Base-by-base conservation (phyloP, 2,888 invertebrate species). In the Mechanitis mazaeus region DNA sequence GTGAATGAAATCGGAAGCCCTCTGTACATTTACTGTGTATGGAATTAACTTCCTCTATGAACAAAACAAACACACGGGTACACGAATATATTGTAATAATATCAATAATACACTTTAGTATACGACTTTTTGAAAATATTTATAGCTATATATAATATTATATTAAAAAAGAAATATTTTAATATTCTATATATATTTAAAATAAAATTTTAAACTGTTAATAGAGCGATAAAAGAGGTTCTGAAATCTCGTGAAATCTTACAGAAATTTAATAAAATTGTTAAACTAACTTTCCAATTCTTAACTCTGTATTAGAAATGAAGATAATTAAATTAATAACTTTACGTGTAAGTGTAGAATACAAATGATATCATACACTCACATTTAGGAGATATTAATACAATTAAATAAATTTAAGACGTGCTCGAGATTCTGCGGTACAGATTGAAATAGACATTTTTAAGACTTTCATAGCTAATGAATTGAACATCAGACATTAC, bases 1-100 rank as follows among this genome's bases (percentile, higher is more conserved):
- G 76, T 76, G 76, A 73, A 76, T 72, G 76, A 79, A 50, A 74
- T 81, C 74, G 57, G 55, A 58, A 61, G 60, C 71, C 62, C 55
- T 62, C 59, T 65, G 54, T 58, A 59, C 62, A 58, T 68, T 60
- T 66, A 56, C 33, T 38, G 35, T 56, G 61, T 28, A 35, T 55
- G 62, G 63, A 69, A 67, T 66, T 66, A 67, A 61, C 64, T 66
- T 66, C 60, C 58, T 65, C 47, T 61, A 58, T 55, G 55, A 57
- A 56, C 55, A 66, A 56, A 63, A 12, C 55, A 59, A 35, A 63
- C 47, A 20, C 20, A 20, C 20, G 20, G 20, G 20, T 20, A 20
- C 20, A 20, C 20, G 20, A 20, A 1, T 1, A 20, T 20, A 20
- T 20, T 20, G 20, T 20, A 20, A 20, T 20, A 20, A 20, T 20